These are phyloP conservation scores for Lutjanus argentimaculatus DNA, from an alignment of 2,797 vertebrate species.

Conservation along the genomic window DNA sequence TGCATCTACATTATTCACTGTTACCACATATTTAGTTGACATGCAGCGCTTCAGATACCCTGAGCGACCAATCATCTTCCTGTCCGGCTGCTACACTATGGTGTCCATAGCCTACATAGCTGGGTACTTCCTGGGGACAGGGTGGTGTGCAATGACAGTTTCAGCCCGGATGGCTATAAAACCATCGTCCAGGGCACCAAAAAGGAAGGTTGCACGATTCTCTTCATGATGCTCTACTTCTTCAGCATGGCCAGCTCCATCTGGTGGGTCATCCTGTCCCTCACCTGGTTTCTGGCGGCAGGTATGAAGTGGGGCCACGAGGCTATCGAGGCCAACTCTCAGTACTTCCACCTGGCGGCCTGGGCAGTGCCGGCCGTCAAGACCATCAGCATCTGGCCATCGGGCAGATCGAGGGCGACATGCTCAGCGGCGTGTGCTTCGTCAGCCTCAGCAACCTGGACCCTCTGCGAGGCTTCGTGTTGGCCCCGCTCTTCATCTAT, in stretches of 20 bases:
- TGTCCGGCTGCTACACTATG: constrained; percentile 98
- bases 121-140: constrained; percentile 92
- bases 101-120: constrained; percentile 96
- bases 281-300: constrained; percentile 97
- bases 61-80: constrained; percentile 96
- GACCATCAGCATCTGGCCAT: constrained; percentile 98
- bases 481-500: constrained; percentile 97
- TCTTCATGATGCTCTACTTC: constrained; percentile 99
- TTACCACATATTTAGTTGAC: constrained; percentile 96
- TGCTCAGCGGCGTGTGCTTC: constrained; percentile 96
- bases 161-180: constrained; percentile 91
- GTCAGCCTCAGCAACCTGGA: constrained; percentile 95
- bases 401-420: constrained; percentile 96
- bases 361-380: constrained; percentile 97
- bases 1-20: constrained; percentile 95
- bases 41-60: constrained; percentile 98
- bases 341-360: constrained; percentile 97
- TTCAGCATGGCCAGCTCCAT: constrained; percentile 99
- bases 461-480: constrained; percentile 93
- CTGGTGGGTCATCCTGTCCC: constrained; percentile 98
- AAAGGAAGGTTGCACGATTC: constrained; percentile 97
- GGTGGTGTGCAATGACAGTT: constrained; percentile 94
- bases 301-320: constrained; percentile 99
- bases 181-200: constrained; percentile 98
- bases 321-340: constrained; percentile 97